Evolutionary conservation across 2,113 vertebrate genomes (phyloP).

Genomic region (Mus pahari): DNA sequence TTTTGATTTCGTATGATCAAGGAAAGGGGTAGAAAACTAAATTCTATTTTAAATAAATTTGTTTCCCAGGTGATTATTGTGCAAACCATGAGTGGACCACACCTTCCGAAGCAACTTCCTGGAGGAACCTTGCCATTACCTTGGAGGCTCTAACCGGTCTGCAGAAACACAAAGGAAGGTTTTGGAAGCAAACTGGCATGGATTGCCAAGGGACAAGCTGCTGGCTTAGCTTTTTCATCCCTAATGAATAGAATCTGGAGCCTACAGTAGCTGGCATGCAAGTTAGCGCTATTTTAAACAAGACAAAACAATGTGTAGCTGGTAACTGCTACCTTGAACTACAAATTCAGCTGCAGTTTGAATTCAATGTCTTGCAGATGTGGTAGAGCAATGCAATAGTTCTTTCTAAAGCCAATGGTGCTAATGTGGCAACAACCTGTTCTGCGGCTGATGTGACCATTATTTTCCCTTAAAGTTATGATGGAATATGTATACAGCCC

Average conservation of each 20-base stretch:
- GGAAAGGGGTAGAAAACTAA: background rate
- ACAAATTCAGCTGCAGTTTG: constrained; percentile 69
- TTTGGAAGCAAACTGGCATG: constrained; percentile 19
- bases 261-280: constrained; percentile 70
- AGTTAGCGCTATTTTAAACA: constrained; percentile 78
- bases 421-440: constrained; percentile 14
- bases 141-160: background rate
- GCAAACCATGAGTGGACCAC: background rate
- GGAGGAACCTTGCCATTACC: background rate
- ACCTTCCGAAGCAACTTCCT: background rate
- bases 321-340: constrained; percentile 72
- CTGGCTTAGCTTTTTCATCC: constrained; percentile 49
- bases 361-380: constrained; percentile 74
- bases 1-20: background rate
- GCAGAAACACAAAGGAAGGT: background rate
- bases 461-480: constrained; percentile 50
- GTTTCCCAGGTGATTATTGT: background rate
- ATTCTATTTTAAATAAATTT: constrained; percentile 50
- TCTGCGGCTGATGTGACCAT: background rate
- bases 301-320: constrained; percentile 76
- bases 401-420: background rate
- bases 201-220: background rate
- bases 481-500: background rate
- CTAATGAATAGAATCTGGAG: constrained; percentile 74
- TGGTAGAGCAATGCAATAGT: background rate